Evolutionary conservation across 2,888 invertebrate species (phyloP).

Genomic region (Ashinkailepas kermadecensis): DNA sequence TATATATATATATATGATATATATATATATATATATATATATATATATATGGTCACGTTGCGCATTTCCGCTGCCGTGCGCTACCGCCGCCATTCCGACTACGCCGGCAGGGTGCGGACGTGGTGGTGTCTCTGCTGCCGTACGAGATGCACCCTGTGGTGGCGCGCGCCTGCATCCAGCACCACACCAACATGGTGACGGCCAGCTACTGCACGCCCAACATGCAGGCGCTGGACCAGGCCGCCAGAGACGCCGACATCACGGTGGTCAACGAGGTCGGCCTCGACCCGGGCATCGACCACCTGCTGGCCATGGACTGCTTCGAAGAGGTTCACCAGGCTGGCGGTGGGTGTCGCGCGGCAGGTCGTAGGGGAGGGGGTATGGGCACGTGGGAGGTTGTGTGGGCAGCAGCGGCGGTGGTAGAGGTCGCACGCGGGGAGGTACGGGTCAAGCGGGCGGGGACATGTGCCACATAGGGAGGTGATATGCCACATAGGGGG

Average conservation of each 20-base stretch:
- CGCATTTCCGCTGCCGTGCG: too few species aligned
- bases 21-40: too few species aligned
- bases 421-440: too few species aligned
- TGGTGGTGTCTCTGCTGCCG: conserved; percentile 82
- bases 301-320: conserved; percentile 91
- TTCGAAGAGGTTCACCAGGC: conserved; percentile 69
- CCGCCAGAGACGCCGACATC: conserved; percentile 76
- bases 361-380: background rate
- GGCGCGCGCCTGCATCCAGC: conserved; percentile 78
- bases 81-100: too few species aligned
- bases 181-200: conserved; percentile 80
- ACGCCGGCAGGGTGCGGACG: conserved; percentile 51
- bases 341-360: conserved; percentile 61
- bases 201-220: conserved; percentile 87
- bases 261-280: conserved; percentile 95
- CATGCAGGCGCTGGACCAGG: conserved; percentile 67
- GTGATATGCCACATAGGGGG: too few species aligned
- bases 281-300: conserved; percentile 97
- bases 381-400: too few species aligned
- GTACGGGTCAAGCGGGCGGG: too few species aligned
- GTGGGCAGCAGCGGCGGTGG: too few species aligned
- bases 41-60: too few species aligned
- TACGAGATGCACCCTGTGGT: conserved; percentile 77
- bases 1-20: too few species aligned
- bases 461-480: too few species aligned